phyloP scores from a whole-genome alignment of 2,797 vertebrate species.

The Ciconia nigra region DNA sequence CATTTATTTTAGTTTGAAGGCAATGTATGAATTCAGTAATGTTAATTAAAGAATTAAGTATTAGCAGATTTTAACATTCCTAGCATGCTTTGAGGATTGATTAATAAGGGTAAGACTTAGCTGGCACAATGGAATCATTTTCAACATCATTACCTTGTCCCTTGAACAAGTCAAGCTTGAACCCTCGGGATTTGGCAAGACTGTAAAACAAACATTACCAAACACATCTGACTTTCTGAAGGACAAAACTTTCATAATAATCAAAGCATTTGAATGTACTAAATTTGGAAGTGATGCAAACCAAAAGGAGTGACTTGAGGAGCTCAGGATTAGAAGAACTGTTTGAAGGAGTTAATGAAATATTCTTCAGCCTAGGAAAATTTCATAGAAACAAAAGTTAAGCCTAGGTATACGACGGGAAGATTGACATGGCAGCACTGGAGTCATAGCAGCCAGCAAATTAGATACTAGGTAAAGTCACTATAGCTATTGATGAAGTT shows the following conservation, averaged over 20 bases:
- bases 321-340: neutral
- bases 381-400: neutral
- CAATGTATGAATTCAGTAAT: neutral
- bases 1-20: neutral
- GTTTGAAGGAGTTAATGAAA: neutral
- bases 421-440: neutral
- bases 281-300: neutral
- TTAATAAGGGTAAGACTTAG: conserved; percentile 40
- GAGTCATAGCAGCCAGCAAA: neutral
- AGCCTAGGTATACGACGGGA: neutral
- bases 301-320: neutral
- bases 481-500: neutral
- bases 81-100: conserved; percentile 40
- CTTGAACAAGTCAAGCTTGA: conserved; percentile 26
- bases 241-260: conserved; percentile 9
- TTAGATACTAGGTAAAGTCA: neutral
- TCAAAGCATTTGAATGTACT: neutral
- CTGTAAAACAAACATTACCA: conserved; percentile 16
- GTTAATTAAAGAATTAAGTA: conserved; percentile 35
- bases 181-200: conserved; percentile 1
- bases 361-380: neutral
- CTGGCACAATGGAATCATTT: conserved; percentile 48
- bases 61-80: conserved; percentile 32
- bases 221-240: conserved; percentile 41
- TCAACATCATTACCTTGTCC: conserved; percentile 56